Evolutionary conservation across 2,888 invertebrate genomes (phyloP).

Genomic region (Coenonympha arcania): DNA sequence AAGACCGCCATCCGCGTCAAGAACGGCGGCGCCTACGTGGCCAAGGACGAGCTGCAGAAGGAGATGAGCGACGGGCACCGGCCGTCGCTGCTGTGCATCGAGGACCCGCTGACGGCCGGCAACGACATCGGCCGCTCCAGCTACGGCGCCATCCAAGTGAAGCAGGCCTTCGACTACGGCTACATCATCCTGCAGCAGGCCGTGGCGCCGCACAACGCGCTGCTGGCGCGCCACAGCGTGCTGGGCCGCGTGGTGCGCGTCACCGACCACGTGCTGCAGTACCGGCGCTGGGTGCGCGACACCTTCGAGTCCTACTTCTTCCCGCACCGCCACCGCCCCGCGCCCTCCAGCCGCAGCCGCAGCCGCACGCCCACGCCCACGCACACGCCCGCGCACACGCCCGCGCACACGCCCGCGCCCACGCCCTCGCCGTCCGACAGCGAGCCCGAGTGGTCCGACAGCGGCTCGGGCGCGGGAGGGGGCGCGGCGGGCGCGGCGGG

Average conservation of each 20-base stretch:
- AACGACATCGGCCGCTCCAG: constrained; percentile 99
- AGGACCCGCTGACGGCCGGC: constrained; percentile 95
- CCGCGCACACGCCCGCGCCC: constrained; percentile 20
- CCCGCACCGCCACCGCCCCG: constrained; percentile 40
- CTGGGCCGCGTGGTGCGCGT: constrained; percentile 93
- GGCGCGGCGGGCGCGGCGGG: not conserved
- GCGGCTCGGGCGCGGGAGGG: not conserved
- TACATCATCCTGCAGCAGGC: constrained; percentile 88
- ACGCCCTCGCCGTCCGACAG: constrained; percentile 28
- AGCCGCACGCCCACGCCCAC: too few relatives aligned
- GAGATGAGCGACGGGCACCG: constrained; percentile 96
- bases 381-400: too few relatives aligned
- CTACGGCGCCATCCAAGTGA: constrained; percentile 90
- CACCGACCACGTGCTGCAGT: constrained; percentile 90
- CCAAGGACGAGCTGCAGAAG: constrained; percentile 92
- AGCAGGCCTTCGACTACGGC: constrained; percentile 95
- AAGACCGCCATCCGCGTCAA: constrained; percentile 95
- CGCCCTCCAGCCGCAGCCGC: constrained; percentile 27
- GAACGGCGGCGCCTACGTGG: constrained; percentile 93
- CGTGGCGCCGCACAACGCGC: constrained; percentile 72
- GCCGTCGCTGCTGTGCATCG: constrained; percentile 95
- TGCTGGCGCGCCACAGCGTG: constrained; percentile 76
- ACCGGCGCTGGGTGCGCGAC: constrained; percentile 68
- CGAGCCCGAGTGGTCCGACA: not conserved
- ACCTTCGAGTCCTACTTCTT: constrained; percentile 65